A percentile compares a stretch with the other conserved stretches of the same genome.
Conservation (phyloP, 2,888 invertebrate species). For the Metallyticus violacea region DNA sequence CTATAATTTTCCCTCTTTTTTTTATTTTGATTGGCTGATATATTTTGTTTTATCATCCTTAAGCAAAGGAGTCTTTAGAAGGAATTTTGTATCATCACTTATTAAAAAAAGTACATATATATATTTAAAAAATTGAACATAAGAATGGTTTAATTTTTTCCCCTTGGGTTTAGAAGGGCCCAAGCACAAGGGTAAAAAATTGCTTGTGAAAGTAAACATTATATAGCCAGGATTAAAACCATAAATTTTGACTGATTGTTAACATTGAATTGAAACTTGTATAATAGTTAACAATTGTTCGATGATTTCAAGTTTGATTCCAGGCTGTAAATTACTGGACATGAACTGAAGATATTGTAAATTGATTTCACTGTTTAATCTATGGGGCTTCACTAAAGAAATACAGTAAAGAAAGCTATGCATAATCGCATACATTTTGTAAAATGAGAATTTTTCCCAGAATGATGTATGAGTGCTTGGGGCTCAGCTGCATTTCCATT, state of each 20-base stretch:
- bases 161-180: slow-evolving; percentile 17
- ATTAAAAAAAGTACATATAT: background rate
- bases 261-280: background rate
- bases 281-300: background rate
- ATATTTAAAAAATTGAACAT: background rate
- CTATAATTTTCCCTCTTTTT: background rate
- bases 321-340: slow-evolving; percentile 3
- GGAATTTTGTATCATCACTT: slow-evolving; percentile 22
- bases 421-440: slow-evolving; percentile 3
- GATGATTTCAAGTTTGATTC: background rate
- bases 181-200: slow-evolving; percentile 19
- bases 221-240: slow-evolving; percentile 19
- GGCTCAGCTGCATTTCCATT: background rate
- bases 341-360: background rate
- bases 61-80: slow-evolving; percentile 1
- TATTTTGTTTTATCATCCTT: background rate
- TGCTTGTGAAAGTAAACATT: background rate
- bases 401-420: too few species aligned
- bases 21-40: too few species aligned
- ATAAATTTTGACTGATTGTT: slow-evolving; percentile 16
- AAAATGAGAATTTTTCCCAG: slow-evolving; percentile 29
- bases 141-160: slow-evolving; percentile 3
- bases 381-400: slow-evolving; percentile 25
- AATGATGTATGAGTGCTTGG: slow-evolving; percentile 11
- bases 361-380: slow-evolving; percentile 30